Base-by-base conservation (phyloP, 2,888 invertebrate species). In the Xanthorhoe spadicearia region DNA sequence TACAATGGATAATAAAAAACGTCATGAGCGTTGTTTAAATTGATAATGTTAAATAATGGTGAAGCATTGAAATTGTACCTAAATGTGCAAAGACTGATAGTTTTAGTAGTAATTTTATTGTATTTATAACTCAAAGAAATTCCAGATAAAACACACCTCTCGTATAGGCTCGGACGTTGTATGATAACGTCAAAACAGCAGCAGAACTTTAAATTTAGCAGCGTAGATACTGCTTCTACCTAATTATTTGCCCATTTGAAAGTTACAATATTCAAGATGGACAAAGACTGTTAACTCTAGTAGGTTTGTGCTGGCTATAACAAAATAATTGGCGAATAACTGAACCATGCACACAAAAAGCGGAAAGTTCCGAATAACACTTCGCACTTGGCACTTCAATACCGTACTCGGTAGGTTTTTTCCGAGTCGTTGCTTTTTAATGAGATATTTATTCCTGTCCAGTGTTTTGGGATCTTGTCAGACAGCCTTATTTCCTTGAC, bases 401-500 rank as follows among this genome's bases (percentile, higher is more conserved):
- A 43, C 55, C 19, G 15, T 48, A 48, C 17, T 17, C 46, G 28
- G 19, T 54, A 18, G 38, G 38, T 60, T 60, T 50, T 55, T 67
- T 65, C 50, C 63, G 46, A 61, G 52, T 49, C 53, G 65, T 55
- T 67, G 55, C 19, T 52, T 72, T n/a, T 71, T 61, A 48, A 69
- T 23, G 61, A 66, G 51, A 54, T 32, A 56, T 63, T 56, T 62
- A 59, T 60, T 55, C 64, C 58, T 59, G 53, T 13, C 18, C 15
- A 46, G 35, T 53, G 56, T 56, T 61, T 66, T 60, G 59, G 65
- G 65, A 63, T 70, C 65, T 68, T 67, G 77, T 76, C 69, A 64
- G 72, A 66, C 71, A 72, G 69, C 67, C 70, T 77, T 70, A 76
- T 79, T 82, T 80, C 79, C 81, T 79, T 77, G 75, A 77, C 72